Evolutionary conservation across 2,113 vertebrate genomes (phyloP).

Genomic region (Euleptes europaea): DNA sequence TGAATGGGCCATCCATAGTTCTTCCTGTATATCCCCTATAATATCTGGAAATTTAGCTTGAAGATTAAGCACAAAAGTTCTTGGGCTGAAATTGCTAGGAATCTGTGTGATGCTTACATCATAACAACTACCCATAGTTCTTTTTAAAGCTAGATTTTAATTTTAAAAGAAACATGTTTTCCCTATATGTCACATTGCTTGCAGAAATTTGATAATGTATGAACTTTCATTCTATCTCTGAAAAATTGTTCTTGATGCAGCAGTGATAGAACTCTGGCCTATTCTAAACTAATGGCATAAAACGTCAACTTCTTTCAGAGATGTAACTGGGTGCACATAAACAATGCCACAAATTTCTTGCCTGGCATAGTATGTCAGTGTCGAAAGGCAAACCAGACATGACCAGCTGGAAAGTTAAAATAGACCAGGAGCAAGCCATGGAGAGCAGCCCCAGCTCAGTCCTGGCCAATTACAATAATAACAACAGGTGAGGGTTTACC

Average conservation of each 20-base stretch:
- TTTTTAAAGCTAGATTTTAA: not conserved
- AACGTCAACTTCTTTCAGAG: slow-evolving; percentile 46
- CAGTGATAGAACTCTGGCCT: slow-evolving; percentile 14
- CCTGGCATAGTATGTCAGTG: slow-evolving; percentile 42
- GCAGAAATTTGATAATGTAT: not conserved
- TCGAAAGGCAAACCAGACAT: not conserved
- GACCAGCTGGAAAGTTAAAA: no score
- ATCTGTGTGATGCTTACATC: not conserved
- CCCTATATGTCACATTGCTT: not conserved
- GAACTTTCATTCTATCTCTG: not conserved
- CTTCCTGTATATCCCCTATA: not conserved
- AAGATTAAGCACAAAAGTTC: not conserved
- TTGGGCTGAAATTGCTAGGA: not conserved
- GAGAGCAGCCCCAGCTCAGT: no score
- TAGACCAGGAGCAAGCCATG: no score
- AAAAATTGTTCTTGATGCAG: slow-evolving; percentile 16
- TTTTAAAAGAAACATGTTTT: not conserved
- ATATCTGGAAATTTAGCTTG: not conserved
- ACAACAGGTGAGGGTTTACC: no score
- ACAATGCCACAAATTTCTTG: slow-evolving; percentile 43
- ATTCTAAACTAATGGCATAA: slow-evolving; percentile 15
- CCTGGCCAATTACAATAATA: no score
- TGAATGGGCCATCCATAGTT: no score
- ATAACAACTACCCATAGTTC: not conserved
- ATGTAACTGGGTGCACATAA: slow-evolving; percentile 31